Conservation (phyloP, 2,113 vertebrate genomes). For the Dromaius novaehollandiae region DNA sequence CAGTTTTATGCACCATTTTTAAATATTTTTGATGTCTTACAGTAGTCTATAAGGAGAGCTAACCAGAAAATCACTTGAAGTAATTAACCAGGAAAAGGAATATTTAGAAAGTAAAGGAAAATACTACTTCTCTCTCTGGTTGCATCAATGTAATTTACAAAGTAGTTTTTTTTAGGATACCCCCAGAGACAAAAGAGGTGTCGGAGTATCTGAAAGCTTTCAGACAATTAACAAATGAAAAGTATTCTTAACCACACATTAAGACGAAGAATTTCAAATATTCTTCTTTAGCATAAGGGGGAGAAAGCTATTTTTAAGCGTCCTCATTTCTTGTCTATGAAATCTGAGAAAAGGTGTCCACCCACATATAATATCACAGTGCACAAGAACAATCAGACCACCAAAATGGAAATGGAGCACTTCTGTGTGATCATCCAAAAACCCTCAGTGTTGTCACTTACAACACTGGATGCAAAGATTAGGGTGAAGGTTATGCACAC, state of each 20-base stretch:
- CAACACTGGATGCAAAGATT: neutral
- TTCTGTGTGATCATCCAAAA: neutral
- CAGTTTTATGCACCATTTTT: neutral
- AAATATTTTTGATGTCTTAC: neutral
- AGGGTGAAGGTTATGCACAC: neutral
- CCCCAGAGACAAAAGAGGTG: neutral
- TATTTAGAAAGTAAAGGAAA: neutral
- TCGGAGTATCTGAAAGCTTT: neutral
- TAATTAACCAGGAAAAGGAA: neutral
- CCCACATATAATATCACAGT: neutral
- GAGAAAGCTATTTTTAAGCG: neutral
- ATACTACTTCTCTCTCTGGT: neutral
- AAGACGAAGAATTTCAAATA: neutral
- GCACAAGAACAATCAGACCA: neutral
- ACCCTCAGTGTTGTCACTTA: neutral
- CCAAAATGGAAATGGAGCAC: neutral
- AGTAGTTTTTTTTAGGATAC: neutral
- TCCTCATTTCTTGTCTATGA: neutral
- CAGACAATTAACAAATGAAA: neutral
- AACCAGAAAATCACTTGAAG: neutral
- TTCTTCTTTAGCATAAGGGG: neutral
- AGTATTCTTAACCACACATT: neutral
- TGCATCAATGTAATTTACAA: neutral
- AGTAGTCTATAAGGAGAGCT: neutral
- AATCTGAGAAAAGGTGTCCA: conserved; percentile 16